These are phyloP conservation scores for Rissa tridactyla DNA, from an alignment of 2,113 vertebrate species.

Conservation along the genomic window DNA sequence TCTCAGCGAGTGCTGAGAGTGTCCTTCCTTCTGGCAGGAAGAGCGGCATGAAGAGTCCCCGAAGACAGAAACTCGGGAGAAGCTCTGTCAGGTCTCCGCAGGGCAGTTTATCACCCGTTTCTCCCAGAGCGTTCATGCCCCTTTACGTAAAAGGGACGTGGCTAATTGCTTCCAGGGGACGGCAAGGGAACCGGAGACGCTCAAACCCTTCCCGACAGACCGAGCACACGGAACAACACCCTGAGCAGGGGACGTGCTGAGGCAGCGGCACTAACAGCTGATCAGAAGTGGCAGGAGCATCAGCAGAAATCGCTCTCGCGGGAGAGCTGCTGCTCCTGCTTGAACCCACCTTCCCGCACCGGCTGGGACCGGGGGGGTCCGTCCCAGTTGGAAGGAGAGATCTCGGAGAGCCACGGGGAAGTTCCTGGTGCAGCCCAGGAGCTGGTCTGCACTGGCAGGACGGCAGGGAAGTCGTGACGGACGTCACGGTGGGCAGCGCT, in stretches of 20 bases:
- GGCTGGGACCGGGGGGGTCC: accelerated
- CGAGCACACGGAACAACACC: accelerated
- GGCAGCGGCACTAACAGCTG: accelerated
- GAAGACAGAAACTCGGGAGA: neutral
- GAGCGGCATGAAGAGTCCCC: neutral
- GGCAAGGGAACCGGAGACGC: neutral
- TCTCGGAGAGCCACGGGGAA: neutral
- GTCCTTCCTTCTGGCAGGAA: neutral
- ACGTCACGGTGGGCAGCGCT: accelerated
- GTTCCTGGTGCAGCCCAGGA: neutral
- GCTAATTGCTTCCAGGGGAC: neutral
- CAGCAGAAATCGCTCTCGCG: neutral
- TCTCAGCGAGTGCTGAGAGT: accelerated
- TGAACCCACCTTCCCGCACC: too few relatives aligned
- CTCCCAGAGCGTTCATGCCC: neutral
- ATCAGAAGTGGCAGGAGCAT: accelerated
- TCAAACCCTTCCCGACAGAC: neutral
- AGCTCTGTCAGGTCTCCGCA: neutral
- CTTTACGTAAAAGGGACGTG: neutral
- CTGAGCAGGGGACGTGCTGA: accelerated
- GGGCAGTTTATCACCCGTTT: accelerated
- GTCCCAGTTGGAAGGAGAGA: neutral
- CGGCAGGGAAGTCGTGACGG: accelerated
- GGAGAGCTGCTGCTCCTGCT: neutral
- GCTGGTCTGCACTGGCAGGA: neutral